Percentiles rank a stretch among this genome's conserved stretches.
Conservation (phyloP, 1,140 invertebrate genomes). For the Megalonaias nervosa region DNA sequence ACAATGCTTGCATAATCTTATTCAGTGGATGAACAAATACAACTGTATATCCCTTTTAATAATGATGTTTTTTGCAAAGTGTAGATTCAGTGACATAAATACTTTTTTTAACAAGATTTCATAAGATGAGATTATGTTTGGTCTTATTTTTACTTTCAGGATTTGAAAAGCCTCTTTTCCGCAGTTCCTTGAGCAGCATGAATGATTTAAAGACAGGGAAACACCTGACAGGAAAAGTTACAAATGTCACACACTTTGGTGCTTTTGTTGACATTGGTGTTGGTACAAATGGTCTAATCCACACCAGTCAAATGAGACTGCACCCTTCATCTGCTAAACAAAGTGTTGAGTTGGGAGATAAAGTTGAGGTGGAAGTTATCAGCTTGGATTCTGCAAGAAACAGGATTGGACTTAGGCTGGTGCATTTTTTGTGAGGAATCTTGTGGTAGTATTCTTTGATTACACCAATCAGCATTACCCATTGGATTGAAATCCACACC, state of each 20-base stretch:
- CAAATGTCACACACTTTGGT: conserved; percentile 90
- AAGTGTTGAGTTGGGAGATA: conserved; percentile 80
- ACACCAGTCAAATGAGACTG: conserved; percentile 69
- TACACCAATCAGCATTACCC: not conserved
- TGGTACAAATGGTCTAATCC: conserved; percentile 83
- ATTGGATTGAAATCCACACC: too few species aligned
- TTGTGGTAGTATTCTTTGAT: not conserved
- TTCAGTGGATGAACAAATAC: too few species aligned
- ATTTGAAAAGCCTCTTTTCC: conserved; percentile 79
- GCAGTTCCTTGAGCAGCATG: conserved; percentile 76
- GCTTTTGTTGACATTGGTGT: conserved; percentile 93
- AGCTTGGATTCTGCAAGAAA: conserved; percentile 73
- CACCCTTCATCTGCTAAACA: conserved; percentile 45
- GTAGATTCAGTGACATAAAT: not conserved
- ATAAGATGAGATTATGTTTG: not conserved
- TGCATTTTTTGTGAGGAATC: conserved; percentile 24
- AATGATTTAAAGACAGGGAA: conserved; percentile 76
- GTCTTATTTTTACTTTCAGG: conserved; percentile 60
- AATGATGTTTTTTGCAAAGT: not conserved
- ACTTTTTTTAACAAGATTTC: not conserved
- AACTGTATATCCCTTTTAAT: too few species aligned
- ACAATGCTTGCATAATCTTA: too few species aligned
- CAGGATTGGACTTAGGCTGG: conserved; percentile 73
- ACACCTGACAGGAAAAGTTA: conserved; percentile 73
- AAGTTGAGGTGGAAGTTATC: conserved; percentile 78